Evolutionary conservation across 2,113 vertebrate genomes (phyloP).

Genomic region (Girardinichthys multiradiatus): DNA sequence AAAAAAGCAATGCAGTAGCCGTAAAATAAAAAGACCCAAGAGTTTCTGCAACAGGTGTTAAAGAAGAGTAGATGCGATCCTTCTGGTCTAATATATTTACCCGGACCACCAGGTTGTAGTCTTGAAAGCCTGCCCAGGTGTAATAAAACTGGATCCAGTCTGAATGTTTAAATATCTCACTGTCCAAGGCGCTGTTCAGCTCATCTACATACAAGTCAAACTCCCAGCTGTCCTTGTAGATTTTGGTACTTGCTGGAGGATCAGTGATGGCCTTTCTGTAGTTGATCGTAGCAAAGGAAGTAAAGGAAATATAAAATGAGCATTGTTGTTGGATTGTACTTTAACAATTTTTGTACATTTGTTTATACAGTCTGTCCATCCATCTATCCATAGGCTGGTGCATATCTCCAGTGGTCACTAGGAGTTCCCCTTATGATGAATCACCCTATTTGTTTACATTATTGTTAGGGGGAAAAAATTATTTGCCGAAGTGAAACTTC

Average conservation of each 20-base stretch:
- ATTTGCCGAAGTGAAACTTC: too few species aligned
- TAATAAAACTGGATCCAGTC: constrained; percentile 84
- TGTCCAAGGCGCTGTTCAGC: constrained; percentile 67
- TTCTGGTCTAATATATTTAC: constrained; percentile 57
- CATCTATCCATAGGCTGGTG: too few species aligned
- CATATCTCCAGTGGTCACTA: too few species aligned
- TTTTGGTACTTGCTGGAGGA: constrained; percentile 71
- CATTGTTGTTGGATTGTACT: background rate
- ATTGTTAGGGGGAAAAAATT: too few species aligned
- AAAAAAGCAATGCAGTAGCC: background rate
- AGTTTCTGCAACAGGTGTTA: background rate
- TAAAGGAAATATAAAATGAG: background rate
- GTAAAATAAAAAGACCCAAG: background rate
- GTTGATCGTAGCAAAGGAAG: background rate
- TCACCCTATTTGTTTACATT: too few species aligned
- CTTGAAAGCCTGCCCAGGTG: constrained; percentile 83
- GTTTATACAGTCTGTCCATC: background rate
- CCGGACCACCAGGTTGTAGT: constrained; percentile 84
- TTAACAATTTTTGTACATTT: background rate
- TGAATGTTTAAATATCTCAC: constrained; percentile 77
- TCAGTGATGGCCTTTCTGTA: constrained; percentile 72
- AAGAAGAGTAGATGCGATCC: background rate
- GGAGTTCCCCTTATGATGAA: too few species aligned
- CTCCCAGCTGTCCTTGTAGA: constrained; percentile 83
- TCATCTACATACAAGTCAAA: constrained; percentile 76